Evolutionary conservation across 2,888 invertebrate species (phyloP).

Genomic region (Acleris holmiana): DNA sequence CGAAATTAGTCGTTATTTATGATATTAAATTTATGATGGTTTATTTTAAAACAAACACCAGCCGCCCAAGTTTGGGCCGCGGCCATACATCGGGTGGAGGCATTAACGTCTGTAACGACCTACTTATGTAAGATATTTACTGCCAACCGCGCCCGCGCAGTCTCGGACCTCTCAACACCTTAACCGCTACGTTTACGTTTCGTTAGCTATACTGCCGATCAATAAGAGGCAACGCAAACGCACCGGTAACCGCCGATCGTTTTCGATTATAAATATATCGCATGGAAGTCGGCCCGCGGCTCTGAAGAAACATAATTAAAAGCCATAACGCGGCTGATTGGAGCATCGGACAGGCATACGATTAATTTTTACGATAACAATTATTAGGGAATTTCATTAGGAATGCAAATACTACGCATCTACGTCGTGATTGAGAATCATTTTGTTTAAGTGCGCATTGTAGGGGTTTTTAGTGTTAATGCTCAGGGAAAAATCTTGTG

Average conservation of each 20-base stretch:
- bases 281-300: slow-evolving; percentile 40
- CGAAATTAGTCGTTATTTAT: slow-evolving; percentile 56
- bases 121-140: slow-evolving; percentile 49
- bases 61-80: slow-evolving; percentile 42
- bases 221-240: slow-evolving; percentile 41
- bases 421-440: slow-evolving; percentile 39
- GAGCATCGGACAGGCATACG: slow-evolving; percentile 51
- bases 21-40: slow-evolving; percentile 52
- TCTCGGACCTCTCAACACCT: slow-evolving; percentile 40
- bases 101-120: slow-evolving; percentile 45
- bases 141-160: slow-evolving; percentile 42
- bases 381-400: slow-evolving; percentile 58
- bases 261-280: slow-evolving; percentile 43
- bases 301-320: slow-evolving; percentile 54
- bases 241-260: slow-evolving; percentile 40
- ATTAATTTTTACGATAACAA: slow-evolving; percentile 56
- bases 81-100: slow-evolving; percentile 45
- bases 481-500: slow-evolving; percentile 3
- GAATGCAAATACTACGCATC: slow-evolving; percentile 55
- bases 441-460: slow-evolving; percentile 34
- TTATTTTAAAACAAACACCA: slow-evolving; percentile 58
- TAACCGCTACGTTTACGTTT: slow-evolving; percentile 47
- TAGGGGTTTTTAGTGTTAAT: slow-evolving; percentile 26
- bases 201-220: slow-evolving; percentile 37
- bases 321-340: slow-evolving; percentile 53